These are phyloP conservation scores for Drosophila elegans DNA, from an alignment of 1,140 invertebrate genomes.

Conservation along the genomic window DNA sequence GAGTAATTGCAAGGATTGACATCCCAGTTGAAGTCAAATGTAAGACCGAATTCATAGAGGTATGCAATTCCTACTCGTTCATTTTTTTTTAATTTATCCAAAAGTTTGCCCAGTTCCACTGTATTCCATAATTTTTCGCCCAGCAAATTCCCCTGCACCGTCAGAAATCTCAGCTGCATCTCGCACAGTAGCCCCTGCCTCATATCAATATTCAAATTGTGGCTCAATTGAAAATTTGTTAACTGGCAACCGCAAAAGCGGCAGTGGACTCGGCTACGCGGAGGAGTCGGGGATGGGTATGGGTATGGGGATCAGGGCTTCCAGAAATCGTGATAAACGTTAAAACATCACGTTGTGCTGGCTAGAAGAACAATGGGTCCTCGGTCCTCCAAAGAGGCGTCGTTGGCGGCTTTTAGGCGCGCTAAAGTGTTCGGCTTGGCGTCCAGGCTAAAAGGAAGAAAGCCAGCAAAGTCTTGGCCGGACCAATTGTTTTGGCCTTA, in stretches of 20 bases:
- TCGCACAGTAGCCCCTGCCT: slow-evolving; percentile 56
- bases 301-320: slow-evolving; percentile 20
- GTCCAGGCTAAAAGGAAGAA: slow-evolving; percentile 42
- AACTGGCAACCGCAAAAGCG: slow-evolving; percentile 42
- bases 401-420: slow-evolving; percentile 78
- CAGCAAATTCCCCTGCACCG: neutral
- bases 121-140: neutral
- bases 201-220: slow-evolving; percentile 83
- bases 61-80: too few species aligned
- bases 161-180: slow-evolving; percentile 53
- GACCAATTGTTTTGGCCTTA: slow-evolving; percentile 78
- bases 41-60: too few species aligned
- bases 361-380: slow-evolving; percentile 68
- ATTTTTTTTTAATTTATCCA: too few species aligned
- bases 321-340: slow-evolving; percentile 81
- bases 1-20: too few species aligned
- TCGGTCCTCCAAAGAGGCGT: slow-evolving; percentile 49
- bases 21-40: too few species aligned
- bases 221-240: slow-evolving; percentile 83
- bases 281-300: neutral
- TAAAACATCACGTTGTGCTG: slow-evolving; percentile 77
- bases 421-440: slow-evolving; percentile 81
- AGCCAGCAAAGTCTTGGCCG: slow-evolving; percentile 41
- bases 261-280: neutral
- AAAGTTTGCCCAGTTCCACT: neutral